Conservation (phyloP, 2,797 vertebrate species). For the Cyclopterus lumpus region DNA sequence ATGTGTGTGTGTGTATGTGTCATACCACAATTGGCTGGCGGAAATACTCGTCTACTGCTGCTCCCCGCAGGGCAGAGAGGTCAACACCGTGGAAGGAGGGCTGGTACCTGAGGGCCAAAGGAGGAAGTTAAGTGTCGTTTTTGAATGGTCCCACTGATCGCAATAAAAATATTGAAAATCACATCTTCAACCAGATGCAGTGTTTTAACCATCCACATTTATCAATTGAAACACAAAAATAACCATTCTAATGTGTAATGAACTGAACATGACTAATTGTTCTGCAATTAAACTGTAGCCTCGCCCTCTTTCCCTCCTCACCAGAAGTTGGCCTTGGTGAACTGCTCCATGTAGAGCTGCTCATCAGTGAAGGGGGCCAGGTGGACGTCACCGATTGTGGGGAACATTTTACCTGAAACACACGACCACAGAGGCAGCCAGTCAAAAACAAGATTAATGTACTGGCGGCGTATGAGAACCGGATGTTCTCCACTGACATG, state of each 20-base stretch:
- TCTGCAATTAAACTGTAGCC: neutral
- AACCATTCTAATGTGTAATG: neutral
- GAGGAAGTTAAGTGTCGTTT: neutral
- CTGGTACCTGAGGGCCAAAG: slow-evolving; percentile 88
- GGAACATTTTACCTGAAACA: slow-evolving; percentile 94
- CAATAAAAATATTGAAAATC: neutral
- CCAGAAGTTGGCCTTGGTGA: slow-evolving; percentile 99
- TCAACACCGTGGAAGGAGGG: slow-evolving; percentile 97
- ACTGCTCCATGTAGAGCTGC: slow-evolving; percentile 99
- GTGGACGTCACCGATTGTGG: slow-evolving; percentile 97
- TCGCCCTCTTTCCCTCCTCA: slow-evolving; percentile 72
- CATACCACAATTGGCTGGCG: slow-evolving; percentile 95
- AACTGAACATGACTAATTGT: neutral
- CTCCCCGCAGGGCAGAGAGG: slow-evolving; percentile 94
- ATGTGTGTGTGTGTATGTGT: neutral
- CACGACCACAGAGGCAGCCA: neutral
- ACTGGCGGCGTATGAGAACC: neutral
- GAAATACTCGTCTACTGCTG: slow-evolving; percentile 97
- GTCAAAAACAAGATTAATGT: neutral
- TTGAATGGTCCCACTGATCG: neutral
- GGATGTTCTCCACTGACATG: neutral
- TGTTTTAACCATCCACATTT: neutral
- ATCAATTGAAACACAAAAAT: neutral
- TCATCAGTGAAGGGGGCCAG: slow-evolving; percentile 96
- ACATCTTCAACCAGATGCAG: neutral